A percentile compares a stretch with the other conserved stretches of the same genome.
Evolutionary conservation across 2,888 invertebrate genomes (phyloP).

Genomic region (Eledona agricola): DNA sequence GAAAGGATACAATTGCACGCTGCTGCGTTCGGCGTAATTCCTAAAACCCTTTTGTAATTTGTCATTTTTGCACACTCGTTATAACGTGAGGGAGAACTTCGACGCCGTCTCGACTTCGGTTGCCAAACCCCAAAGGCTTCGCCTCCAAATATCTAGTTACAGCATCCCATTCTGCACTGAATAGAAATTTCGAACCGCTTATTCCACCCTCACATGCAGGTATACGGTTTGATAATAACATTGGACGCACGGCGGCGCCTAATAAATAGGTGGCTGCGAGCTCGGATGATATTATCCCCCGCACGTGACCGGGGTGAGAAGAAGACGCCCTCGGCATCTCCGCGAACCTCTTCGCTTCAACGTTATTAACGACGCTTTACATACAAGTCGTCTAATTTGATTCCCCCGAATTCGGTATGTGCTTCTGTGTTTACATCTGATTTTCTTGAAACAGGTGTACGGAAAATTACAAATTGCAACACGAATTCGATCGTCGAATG

Average conservation of each 20-base stretch:
- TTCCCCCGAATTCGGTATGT: slow-evolving; percentile 44
- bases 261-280: slow-evolving; percentile 52
- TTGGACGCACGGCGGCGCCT: slow-evolving; percentile 52
- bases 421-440: slow-evolving; percentile 32
- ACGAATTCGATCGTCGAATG: no score
- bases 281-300: slow-evolving; percentile 50
- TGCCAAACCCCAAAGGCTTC: slow-evolving; percentile 22
- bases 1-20: no score
- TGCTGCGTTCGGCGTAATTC: no score
- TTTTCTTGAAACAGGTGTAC: no score
- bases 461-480: no score
- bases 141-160: slow-evolving; percentile 38
- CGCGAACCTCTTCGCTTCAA: slow-evolving; percentile 36
- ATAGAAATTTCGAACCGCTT: slow-evolving; percentile 51
- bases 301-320: slow-evolving; percentile 51
- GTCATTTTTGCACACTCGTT: no score
- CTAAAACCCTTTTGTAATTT: no score
- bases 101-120: no score
- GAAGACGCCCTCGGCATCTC: slow-evolving; percentile 39
- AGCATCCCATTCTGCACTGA: slow-evolving; percentile 37
- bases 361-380: slow-evolving; percentile 48
- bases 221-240: slow-evolving; percentile 53
- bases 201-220: slow-evolving; percentile 44
- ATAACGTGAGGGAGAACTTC: no score
- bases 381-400: slow-evolving; percentile 51